Evolutionary conservation across 2,888 invertebrate species (phyloP), one percentile per base, ranked within the genome.

Genomic region (Unio pictorum): DNA sequence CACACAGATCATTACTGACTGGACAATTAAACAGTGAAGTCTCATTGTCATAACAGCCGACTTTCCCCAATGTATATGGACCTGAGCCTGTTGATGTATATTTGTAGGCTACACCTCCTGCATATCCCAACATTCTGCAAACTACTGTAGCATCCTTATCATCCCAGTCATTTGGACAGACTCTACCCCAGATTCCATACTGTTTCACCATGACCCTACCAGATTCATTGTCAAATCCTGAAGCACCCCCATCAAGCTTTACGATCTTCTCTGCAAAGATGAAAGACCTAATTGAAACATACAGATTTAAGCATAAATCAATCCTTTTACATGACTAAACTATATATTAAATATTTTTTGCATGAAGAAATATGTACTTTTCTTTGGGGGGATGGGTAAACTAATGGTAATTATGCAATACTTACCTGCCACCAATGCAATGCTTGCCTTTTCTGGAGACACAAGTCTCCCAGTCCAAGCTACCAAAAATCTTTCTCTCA

Each of bases 121-220:
- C 62, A 66, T 66, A 83, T 23, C 84, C 82, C 17, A 86, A 79
- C 69, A 69, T 67, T 45, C 72, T 74, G 71, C 86, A 87, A 17
- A 84, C 84, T 1, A 87, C 85, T 17, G 76, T 73, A 55, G 86
- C 86, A 72, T 84, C 86, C 34, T 70, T 74, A 67, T 85, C 81
- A 68, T 82, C 83, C 83, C 80, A 81, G 11, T 79, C 71, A 69
- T 80, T 81, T 81, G 94, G 94, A 87, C 95, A 95, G 18, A 95
- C 92, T 73, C 93, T 93, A 0, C 94, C 95, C 93, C 93, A 94
- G 72, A 92, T 91, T 3, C 93, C 94, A 74, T 89, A 88, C 93
- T 94, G 92, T 89, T 93, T 93, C 4, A 95, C 92, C 90, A 94
- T 93, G 7, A 95, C 89, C 34, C 82, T 79, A 2, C 85, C 85